Evolutionary conservation across 2,113 vertebrate genomes (phyloP).

Genomic region (Pseudopipra pipra): DNA sequence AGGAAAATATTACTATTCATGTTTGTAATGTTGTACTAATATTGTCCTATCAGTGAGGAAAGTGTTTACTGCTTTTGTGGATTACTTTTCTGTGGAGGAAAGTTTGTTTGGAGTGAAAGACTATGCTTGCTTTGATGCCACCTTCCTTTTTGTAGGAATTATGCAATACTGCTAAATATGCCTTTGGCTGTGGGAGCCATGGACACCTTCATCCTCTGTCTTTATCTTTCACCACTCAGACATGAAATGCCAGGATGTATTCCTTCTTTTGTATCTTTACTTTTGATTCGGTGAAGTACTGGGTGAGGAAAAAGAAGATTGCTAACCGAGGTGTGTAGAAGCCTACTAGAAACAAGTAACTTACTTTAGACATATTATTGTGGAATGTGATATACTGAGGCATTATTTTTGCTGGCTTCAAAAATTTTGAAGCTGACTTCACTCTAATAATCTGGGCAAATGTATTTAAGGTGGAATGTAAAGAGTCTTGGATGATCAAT

Average conservation of each 20-base stretch:
- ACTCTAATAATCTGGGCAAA: background rate
- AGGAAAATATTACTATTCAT: background rate
- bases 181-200: background rate
- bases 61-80: background rate
- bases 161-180: background rate
- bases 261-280: background rate
- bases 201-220: background rate
- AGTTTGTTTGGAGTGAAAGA: background rate
- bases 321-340: background rate
- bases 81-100: background rate
- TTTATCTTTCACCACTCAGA: background rate
- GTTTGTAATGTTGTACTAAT: background rate
- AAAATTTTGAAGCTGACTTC: background rate
- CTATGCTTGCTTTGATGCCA: background rate
- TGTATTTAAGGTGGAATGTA: background rate
- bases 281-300: background rate
- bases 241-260: accelerated
- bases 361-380: background rate
- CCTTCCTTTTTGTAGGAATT: background rate
- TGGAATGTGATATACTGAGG: background rate
- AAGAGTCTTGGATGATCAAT: background rate
- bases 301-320: background rate
- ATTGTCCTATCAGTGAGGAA: background rate
- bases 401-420: background rate
- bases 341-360: background rate